These are phyloP conservation scores for Calliopum simillimum DNA, from an alignment of 2,888 invertebrate species.

Conservation along the genomic window DNA sequence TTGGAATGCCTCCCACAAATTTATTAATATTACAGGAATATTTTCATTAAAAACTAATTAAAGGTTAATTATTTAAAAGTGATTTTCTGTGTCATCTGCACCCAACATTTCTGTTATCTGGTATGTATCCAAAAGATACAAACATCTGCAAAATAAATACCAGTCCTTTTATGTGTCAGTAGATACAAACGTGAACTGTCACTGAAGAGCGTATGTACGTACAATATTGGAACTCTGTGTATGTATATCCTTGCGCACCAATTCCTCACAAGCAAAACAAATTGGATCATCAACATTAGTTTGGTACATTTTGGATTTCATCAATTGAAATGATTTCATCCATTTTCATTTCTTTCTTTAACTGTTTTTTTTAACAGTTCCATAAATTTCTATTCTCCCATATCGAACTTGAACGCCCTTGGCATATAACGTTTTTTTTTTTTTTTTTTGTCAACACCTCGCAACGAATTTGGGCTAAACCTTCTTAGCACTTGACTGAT, in stretches of 20 bases:
- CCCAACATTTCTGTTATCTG: not conserved
- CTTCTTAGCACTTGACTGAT: conserved; percentile 13
- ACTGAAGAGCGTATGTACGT: not conserved
- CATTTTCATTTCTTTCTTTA: no score
- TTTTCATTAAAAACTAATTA: no score
- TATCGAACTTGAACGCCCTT: conserved; percentile 28
- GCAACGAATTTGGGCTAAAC: not conserved
- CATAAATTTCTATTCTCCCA: not conserved
- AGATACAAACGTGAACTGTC: not conserved
- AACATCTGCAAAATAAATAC: conserved; percentile 1
- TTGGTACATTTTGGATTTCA: no score
- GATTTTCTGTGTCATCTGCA: no score
- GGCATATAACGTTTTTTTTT: conserved; percentile 11
- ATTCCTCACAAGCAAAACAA: no score
- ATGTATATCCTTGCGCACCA: not conserved
- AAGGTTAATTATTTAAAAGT: no score
- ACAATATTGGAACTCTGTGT: not conserved
- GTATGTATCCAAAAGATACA: conserved; percentile 21
- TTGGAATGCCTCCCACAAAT: no score
- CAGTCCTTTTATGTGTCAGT: conserved; percentile 23
- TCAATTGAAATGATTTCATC: no score
- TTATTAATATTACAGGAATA: no score
- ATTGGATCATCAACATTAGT: no score
- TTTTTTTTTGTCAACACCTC: no score
- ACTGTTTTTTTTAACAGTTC: no score